Conservation (phyloP, 2,797 vertebrate genomes). For the Esox masquinongy region DNA sequence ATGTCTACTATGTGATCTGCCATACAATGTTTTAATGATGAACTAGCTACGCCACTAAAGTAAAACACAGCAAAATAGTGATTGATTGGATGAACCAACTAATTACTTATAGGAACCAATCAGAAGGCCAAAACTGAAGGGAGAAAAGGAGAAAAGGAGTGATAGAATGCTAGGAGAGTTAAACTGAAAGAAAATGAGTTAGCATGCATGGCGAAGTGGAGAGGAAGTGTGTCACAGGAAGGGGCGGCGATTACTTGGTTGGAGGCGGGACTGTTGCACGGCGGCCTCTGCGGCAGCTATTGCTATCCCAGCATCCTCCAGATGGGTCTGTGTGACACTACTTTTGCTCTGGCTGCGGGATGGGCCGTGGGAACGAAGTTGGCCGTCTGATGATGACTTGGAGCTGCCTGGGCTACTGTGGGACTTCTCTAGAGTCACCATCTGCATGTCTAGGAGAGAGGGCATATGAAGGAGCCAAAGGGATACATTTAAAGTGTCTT, state of each 20-base stretch:
- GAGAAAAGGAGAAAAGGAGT: constrained; percentile 56
- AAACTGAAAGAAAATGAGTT: constrained; percentile 76
- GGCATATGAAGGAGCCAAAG: not conserved
- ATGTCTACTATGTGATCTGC: not conserved
- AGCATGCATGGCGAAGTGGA: constrained; percentile 64
- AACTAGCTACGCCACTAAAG: constrained; percentile 57
- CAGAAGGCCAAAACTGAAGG: constrained; percentile 64
- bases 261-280: constrained; percentile 95
- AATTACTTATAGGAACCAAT: constrained; percentile 62
- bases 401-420: constrained; percentile 98
- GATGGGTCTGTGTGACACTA: constrained; percentile 96
- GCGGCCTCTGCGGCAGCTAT: constrained; percentile 97
- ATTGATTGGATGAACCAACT: constrained; percentile 38
- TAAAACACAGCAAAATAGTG: constrained; percentile 35
- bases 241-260: constrained; percentile 96
- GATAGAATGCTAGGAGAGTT: constrained; percentile 56
- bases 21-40: constrained; percentile 11
- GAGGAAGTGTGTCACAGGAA: constrained; percentile 80
- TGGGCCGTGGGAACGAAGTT: constrained; percentile 94
- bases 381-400: constrained; percentile 97
- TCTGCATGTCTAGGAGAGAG: constrained; percentile 85
- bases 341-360: constrained; percentile 99
- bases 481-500: not conserved
- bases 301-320: constrained; percentile 96
- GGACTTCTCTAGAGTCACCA: constrained; percentile 96